Percentiles rank a stretch among this genome's conserved stretches.
Conservation (phyloP, 2,888 invertebrate genomes). For the Acanthosepion pharaonis region DNA sequence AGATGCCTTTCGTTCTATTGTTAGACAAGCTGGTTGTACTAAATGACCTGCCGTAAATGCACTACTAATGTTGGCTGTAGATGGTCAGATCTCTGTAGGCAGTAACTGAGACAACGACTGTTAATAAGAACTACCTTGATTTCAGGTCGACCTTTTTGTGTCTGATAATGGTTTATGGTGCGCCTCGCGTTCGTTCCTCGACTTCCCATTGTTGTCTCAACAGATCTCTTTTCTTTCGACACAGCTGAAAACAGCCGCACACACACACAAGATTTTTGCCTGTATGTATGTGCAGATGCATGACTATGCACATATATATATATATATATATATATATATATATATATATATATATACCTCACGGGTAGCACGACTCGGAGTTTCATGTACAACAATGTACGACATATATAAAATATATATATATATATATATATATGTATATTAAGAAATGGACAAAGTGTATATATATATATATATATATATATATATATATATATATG, state of each 20-base stretch:
- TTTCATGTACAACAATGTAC: too few species aligned
- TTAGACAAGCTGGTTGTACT: neutral
- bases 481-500: too few species aligned
- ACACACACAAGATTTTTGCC: neutral
- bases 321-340: too few species aligned
- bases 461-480: too few species aligned
- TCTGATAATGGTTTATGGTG: constrained; percentile 13
- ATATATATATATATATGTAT: too few species aligned
- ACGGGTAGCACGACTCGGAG: too few species aligned
- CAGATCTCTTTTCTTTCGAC: neutral
- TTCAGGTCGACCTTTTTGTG: neutral
- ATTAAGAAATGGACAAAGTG: too few species aligned
- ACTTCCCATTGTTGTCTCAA: neutral
- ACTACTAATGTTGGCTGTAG: neutral
- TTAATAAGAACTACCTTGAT: neutral
- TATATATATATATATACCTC: too few species aligned
- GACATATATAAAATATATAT: neutral
- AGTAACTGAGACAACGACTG: neutral
- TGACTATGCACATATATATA: neutral
- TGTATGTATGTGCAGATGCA: neutral
- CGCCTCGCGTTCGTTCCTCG: neutral
- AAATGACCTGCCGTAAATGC: constrained; percentile 11
- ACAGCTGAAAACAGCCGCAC: neutral
- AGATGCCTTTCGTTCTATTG: neutral
- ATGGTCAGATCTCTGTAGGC: neutral